Conservation (phyloP, 1,140 invertebrate species). For the Diachasmimorpha longicaudata region DNA sequence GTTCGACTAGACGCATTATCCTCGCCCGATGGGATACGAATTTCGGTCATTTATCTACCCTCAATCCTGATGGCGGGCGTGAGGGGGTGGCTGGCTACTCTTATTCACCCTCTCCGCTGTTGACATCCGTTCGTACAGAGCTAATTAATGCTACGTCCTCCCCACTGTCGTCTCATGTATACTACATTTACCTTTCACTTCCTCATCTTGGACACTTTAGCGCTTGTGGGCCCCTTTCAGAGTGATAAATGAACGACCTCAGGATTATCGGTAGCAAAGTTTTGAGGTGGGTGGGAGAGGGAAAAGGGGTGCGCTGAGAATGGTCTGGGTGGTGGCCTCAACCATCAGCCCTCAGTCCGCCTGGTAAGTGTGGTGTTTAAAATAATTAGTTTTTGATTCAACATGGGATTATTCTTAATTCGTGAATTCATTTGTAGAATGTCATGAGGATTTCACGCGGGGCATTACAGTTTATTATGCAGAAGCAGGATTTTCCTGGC, state of each 20-base stretch:
- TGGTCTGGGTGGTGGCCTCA: background rate
- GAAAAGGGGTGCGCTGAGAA: background rate
- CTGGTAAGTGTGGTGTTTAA: background rate
- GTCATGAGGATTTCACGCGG: background rate
- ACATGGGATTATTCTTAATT: background rate
- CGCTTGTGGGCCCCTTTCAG: background rate
- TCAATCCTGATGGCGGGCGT: background rate
- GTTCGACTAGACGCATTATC: background rate
- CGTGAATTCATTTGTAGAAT: background rate
- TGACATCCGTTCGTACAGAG: background rate
- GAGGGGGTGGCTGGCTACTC: background rate
- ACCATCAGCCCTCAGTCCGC: background rate
- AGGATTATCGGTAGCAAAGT: background rate
- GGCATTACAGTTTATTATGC: background rate
- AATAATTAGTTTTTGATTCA: background rate
- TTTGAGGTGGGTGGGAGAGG: too few relatives aligned
- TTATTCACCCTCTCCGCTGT: slow-evolving; percentile 12
- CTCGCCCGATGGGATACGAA: slow-evolving; percentile 24
- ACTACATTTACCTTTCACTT: background rate
- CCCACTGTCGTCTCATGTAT: background rate
- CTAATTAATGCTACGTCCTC: slow-evolving; percentile 11
- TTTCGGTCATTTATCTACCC: slow-evolving; percentile 29
- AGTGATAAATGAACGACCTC: slow-evolving; percentile 13
- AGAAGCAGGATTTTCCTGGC: too few relatives aligned
- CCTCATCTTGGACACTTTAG: background rate